phyloP scores from a whole-genome alignment of 1,140 invertebrate species.

The Drosophila carrolli region DNA sequence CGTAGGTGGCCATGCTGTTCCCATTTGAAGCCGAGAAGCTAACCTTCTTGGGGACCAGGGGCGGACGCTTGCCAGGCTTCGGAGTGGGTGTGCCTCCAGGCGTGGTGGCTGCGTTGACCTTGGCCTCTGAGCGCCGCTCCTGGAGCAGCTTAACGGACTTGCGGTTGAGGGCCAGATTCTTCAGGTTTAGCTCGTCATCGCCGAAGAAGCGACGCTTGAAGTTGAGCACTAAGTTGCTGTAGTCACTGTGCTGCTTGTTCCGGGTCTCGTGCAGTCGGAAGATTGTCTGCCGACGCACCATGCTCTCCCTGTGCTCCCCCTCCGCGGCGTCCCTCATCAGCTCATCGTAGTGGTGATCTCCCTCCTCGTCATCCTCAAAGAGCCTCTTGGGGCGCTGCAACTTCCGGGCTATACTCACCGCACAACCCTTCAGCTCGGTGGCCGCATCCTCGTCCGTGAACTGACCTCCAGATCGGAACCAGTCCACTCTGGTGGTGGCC shows the following conservation, averaged over 20 bases:
- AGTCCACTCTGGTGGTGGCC: slow-evolving; percentile 89
- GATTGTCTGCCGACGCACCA: slow-evolving; percentile 71
- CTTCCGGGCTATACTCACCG: slow-evolving; percentile 87
- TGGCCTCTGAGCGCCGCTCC: slow-evolving; percentile 62
- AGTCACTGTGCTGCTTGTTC: slow-evolving; percentile 66
- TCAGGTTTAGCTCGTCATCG: slow-evolving; percentile 75
- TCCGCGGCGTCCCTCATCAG: slow-evolving; percentile 24
- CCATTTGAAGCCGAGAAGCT: slow-evolving; percentile 36
- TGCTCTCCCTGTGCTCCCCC: slow-evolving; percentile 52
- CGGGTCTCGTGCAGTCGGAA: slow-evolving; percentile 65
- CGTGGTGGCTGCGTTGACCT: slow-evolving; percentile 61
- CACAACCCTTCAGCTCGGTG: slow-evolving; percentile 86
- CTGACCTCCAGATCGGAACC: slow-evolving; percentile 66
- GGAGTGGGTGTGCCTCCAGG: slow-evolving; percentile 57
- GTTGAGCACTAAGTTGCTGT: slow-evolving; percentile 76
- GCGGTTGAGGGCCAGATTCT: slow-evolving; percentile 69
- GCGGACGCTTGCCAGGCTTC: slow-evolving; percentile 50
- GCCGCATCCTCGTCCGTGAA: slow-evolving; percentile 85
- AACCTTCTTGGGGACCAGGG: slow-evolving; percentile 44
- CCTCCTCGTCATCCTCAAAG: slow-evolving; percentile 84
- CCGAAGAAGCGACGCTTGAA: slow-evolving; percentile 76
- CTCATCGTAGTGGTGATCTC: slow-evolving; percentile 57
- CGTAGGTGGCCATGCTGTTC: slow-evolving; percentile 45
- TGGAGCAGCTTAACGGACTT: slow-evolving; percentile 76
- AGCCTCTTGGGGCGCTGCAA: slow-evolving; percentile 86